Percentiles rank a stretch among this genome's conserved stretches.
These are phyloP conservation scores for Cetoscarus ocellatus DNA, from an alignment of 2,797 vertebrate species.

Conservation along the genomic window DNA sequence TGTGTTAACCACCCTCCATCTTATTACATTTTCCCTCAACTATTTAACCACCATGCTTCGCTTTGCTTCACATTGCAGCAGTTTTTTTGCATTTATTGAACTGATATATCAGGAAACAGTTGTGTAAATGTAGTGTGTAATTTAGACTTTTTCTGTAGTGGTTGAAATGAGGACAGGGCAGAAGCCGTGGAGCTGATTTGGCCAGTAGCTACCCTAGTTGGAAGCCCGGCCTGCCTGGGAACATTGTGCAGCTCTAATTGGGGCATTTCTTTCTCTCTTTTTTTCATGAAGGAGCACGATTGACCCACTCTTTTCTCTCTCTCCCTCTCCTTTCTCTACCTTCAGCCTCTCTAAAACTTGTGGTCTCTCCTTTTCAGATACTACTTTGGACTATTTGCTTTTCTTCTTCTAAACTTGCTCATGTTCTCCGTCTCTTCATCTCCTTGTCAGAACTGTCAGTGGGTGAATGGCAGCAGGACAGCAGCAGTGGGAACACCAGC, in stretches of 20 bases:
- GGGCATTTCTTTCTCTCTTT: slow-evolving; percentile 44
- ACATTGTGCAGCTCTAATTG: slow-evolving; percentile 66
- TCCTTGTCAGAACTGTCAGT: slow-evolving; percentile 85
- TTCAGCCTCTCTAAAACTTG: not conserved
- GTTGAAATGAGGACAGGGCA: slow-evolving; percentile 30
- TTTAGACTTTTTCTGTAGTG: slow-evolving; percentile 4
- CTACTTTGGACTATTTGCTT: not conserved
- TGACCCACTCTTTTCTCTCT: slow-evolving; percentile 11
- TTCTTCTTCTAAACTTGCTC: not conserved
- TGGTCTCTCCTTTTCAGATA: slow-evolving; percentile 21
- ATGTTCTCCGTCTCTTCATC: slow-evolving; percentile 3
- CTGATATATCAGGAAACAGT: not conserved
- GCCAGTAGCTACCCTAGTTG: slow-evolving; percentile 28
- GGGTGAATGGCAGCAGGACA: slow-evolving; percentile 90
- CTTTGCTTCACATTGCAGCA: not conserved
- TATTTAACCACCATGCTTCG: not conserved
- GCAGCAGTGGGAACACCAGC: slow-evolving; percentile 85
- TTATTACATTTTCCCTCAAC: not conserved
- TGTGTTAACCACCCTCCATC: slow-evolving; percentile 23
- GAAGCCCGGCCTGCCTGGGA: slow-evolving; percentile 43
- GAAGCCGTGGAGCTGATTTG: slow-evolving; percentile 19
- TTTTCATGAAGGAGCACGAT: slow-evolving; percentile 25
- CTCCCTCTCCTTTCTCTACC: not conserved
- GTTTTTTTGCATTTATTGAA: not conserved
- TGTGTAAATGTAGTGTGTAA: not conserved